Evolutionary conservation across 2,113 vertebrate genomes (phyloP).

Genomic region (Nesospiza acunhae): DNA sequence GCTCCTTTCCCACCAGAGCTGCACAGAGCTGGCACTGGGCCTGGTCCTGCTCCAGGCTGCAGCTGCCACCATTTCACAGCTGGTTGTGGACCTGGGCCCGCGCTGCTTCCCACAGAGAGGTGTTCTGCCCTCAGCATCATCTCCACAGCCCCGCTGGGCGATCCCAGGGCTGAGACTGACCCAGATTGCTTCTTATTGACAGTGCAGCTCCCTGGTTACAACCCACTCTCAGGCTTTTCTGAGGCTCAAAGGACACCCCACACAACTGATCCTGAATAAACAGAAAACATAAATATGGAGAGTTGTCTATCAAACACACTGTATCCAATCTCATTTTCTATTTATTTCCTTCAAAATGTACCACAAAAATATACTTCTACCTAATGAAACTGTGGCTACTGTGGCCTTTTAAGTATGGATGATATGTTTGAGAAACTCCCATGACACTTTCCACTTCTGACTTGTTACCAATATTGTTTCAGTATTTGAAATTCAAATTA

Average conservation of each 20-base stretch:
- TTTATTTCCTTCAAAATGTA: neutral
- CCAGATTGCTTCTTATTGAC: neutral
- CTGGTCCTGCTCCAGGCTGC: neutral
- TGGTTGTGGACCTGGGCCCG: neutral
- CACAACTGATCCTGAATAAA: neutral
- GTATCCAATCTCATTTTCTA: neutral
- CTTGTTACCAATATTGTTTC: neutral
- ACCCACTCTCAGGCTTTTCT: neutral
- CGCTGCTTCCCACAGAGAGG: fast-evolving
- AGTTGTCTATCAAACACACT: neutral
- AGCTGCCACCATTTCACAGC: neutral
- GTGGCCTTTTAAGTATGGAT: neutral
- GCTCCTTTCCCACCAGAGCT: neutral
- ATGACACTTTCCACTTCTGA: neutral
- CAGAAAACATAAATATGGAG: neutral
- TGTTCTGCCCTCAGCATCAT: neutral
- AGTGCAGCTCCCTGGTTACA: neutral
- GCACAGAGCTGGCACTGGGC: neutral
- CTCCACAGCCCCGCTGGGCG: fast-evolving
- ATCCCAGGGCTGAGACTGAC: neutral
- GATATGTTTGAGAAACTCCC: neutral
- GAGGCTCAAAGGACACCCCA: neutral
- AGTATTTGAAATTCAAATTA: neutral
- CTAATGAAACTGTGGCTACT: neutral
- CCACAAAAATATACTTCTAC: neutral